Evolutionary conservation across 2,888 invertebrate species (phyloP).

Genomic region (Acleris sparsana): DNA sequence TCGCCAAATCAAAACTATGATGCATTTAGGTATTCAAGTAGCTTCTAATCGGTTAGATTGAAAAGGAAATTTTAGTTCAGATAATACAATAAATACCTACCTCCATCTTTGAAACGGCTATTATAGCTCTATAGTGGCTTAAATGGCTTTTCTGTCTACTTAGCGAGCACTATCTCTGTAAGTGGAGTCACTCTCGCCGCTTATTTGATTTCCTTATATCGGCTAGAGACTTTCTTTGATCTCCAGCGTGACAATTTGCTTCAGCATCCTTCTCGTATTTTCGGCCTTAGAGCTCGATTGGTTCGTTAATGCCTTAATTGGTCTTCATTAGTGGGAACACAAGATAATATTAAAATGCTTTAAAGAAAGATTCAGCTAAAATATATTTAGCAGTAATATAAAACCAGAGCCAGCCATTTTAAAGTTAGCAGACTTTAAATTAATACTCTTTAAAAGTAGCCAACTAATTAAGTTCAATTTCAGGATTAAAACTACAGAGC

Average conservation of each 20-base stretch:
- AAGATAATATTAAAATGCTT: slow-evolving; percentile 5
- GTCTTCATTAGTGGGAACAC: not conserved
- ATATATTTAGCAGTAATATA: not conserved
- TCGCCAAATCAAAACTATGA: too few species aligned
- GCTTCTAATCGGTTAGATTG: too few species aligned
- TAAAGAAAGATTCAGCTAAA: not conserved
- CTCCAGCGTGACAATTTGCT: slow-evolving; percentile 5
- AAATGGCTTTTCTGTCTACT: slow-evolving; percentile 12
- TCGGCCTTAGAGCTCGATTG: not conserved
- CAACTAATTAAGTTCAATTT: slow-evolving; percentile 1
- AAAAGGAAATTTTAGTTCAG: too few species aligned
- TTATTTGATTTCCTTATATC: slow-evolving; percentile 17
- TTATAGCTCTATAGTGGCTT: not conserved
- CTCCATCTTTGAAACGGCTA: not conserved
- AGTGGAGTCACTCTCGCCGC: slow-evolving; percentile 22
- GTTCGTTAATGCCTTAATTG: slow-evolving; percentile 8
- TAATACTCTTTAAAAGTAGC: slow-evolving; percentile 8
- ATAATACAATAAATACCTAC: not conserved
- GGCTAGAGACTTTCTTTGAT: slow-evolving; percentile 17
- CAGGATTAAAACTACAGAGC: not conserved
- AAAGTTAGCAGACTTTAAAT: slow-evolving; percentile 5
- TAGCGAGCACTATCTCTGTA: slow-evolving; percentile 22
- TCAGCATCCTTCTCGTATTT: not conserved
- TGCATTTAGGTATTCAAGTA: too few species aligned
- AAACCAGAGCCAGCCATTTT: not conserved